phyloP scores from a whole-genome alignment of 2,113 vertebrate species.

The Aythya baeri region DNA sequence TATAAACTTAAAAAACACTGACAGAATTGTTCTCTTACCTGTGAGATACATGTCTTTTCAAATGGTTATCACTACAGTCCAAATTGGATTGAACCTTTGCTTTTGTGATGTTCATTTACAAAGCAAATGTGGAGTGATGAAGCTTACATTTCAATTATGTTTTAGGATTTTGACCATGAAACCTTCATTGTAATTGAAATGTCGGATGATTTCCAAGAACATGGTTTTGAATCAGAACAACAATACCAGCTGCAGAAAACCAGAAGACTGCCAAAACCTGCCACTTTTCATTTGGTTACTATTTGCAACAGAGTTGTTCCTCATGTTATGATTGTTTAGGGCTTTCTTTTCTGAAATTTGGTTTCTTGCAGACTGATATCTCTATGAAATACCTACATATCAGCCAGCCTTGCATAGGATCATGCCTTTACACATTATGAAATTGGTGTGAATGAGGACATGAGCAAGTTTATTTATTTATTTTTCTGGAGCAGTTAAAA shows the following conservation, averaged over 20 bases:
- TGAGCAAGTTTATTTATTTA: not conserved
- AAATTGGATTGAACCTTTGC: not conserved
- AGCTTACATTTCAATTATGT: constrained; percentile 20
- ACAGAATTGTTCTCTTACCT: not conserved
- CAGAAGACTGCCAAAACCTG: constrained; percentile 48
- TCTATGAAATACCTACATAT: not conserved
- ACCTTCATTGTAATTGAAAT: constrained; percentile 42
- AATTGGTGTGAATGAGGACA: not conserved
- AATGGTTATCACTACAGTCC: not conserved
- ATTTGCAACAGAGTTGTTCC: not conserved
- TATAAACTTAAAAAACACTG: not conserved
- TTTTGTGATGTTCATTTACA: not conserved
- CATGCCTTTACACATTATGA: not conserved
- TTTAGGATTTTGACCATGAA: constrained; percentile 33
- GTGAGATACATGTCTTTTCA: not conserved
- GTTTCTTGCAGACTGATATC: not conserved
- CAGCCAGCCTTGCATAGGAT: not conserved
- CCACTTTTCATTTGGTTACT: constrained; percentile 39
- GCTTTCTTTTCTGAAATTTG: not conserved
- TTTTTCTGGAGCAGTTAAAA: not conserved
- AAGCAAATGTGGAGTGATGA: constrained; percentile 2
- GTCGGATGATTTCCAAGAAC: constrained; percentile 45
- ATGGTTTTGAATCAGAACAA: not conserved
- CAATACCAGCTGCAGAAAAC: constrained; percentile 35
- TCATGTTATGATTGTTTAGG: not conserved